A percentile compares a stretch with the other conserved stretches of the same genome.
Evolutionary conservation across 2,888 invertebrate species (phyloP).

Genomic region (Tetheella fluctuosa): DNA sequence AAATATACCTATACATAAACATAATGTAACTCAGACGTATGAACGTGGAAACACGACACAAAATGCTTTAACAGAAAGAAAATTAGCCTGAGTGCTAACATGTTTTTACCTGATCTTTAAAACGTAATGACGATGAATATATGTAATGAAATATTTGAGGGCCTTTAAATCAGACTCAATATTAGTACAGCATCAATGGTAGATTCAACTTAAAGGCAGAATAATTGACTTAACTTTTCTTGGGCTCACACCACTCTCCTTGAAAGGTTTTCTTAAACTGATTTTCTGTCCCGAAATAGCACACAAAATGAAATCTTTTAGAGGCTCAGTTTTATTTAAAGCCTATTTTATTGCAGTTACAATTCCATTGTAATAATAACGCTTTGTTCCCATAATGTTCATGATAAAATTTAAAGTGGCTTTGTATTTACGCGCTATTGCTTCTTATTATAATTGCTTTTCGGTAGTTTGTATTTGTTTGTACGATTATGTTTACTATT

Average conservation of each 20-base stretch:
- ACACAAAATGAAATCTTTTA: slow-evolving; percentile 24
- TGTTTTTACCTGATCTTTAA: no score
- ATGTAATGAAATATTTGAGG: no score
- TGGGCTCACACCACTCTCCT: slow-evolving; percentile 53
- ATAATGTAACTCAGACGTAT: no score
- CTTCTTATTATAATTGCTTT: slow-evolving; percentile 6
- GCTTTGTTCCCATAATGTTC: slow-evolving; percentile 12
- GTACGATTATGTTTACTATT: neutral
- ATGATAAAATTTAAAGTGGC: slow-evolving; percentile 7
- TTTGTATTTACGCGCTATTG: slow-evolving; percentile 14
- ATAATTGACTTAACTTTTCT: slow-evolving; percentile 67
- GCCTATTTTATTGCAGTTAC: slow-evolving; percentile 23
- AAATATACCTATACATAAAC: no score
- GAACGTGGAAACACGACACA: no score
- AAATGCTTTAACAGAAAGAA: no score
- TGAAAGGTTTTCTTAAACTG: slow-evolving; percentile 66
- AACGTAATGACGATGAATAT: no score
- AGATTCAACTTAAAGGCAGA: slow-evolving; percentile 19
- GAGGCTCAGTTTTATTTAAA: slow-evolving; percentile 22
- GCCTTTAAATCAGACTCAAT: neutral
- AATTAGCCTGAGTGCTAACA: no score
- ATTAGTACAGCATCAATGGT: neutral
- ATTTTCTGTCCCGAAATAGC: slow-evolving; percentile 55
- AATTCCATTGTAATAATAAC: slow-evolving; percentile 7
- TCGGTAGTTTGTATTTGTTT: neutral